These are phyloP conservation scores for Alcis repandata DNA, from an alignment of 2,888 invertebrate species.

Conservation along the genomic window DNA sequence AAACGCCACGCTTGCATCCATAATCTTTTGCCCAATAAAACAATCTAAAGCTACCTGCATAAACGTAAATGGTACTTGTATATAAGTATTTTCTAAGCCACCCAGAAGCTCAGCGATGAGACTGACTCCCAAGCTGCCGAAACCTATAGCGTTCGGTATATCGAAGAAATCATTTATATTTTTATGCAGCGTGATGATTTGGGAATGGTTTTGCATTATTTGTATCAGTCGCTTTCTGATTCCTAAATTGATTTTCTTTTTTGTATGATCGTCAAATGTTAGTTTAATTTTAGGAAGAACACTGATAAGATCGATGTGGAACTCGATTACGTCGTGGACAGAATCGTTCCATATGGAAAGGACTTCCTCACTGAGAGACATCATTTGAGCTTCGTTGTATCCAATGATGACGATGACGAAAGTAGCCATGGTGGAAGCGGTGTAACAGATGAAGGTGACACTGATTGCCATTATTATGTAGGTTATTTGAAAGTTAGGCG, in stretches of 20 bases:
- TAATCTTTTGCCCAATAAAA: slow-evolving; percentile 65
- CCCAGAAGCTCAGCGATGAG: slow-evolving; percentile 59
- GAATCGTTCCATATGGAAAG: slow-evolving; percentile 62
- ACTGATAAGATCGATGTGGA: slow-evolving; percentile 7
- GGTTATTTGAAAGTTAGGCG: slow-evolving; percentile 67
- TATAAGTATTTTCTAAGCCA: slow-evolving; percentile 62
- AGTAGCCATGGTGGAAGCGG: slow-evolving; percentile 60
- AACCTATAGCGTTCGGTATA: slow-evolving; percentile 58
- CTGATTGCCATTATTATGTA: slow-evolving; percentile 47
- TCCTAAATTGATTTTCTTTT: slow-evolving; percentile 44
- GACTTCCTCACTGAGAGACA: slow-evolving; percentile 65
- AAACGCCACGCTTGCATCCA: slow-evolving; percentile 64
- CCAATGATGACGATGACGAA: slow-evolving; percentile 64
- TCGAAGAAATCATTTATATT: slow-evolving; percentile 56
- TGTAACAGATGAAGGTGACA: slow-evolving; percentile 54
- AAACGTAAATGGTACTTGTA: slow-evolving; percentile 60
- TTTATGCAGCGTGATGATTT: slow-evolving; percentile 46
- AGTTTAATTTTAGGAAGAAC: slow-evolving; percentile 23
- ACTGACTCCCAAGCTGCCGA: slow-evolving; percentile 52
- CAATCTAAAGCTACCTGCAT: slow-evolving; percentile 66
- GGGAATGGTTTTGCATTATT: slow-evolving; percentile 51
- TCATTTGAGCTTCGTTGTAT: slow-evolving; percentile 68
- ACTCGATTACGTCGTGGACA: slow-evolving; percentile 45
- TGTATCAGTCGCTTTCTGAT: slow-evolving; percentile 47
- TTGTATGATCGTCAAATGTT: slow-evolving; percentile 6